These are phyloP conservation scores for Tenthredo livida DNA, from an alignment of 2,888 invertebrate species.

Conservation along the genomic window DNA sequence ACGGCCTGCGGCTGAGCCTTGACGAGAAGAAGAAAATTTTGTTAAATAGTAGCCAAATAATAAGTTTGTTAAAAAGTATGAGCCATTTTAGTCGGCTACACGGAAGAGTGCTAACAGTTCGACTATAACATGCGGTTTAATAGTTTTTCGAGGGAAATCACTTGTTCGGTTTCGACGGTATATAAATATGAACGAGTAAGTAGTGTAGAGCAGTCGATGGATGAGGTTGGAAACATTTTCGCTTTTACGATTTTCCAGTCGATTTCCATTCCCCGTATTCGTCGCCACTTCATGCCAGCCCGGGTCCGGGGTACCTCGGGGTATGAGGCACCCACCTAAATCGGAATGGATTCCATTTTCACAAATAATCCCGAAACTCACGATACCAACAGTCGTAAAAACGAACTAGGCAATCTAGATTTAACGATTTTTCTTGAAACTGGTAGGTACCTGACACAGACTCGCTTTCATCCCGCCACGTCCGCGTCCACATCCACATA, in stretches of 20 bases:
- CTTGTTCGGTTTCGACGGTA: neutral
- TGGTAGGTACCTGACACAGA: conserved; percentile 12
- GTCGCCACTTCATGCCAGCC: neutral
- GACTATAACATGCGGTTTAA: neutral
- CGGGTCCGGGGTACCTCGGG: neutral
- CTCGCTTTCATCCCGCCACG: conserved; percentile 50
- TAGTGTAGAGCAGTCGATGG: neutral
- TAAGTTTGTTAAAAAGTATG: neutral
- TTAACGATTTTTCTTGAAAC: conserved; percentile 69
- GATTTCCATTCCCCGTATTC: conserved; percentile 41
- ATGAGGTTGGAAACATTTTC: conserved; percentile 6
- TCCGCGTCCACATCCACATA: too few relatives aligned
- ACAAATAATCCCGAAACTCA: conserved; percentile 72
- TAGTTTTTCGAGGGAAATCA: neutral
- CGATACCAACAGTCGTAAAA: conserved; percentile 72
- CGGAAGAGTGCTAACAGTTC: conserved; percentile 32
- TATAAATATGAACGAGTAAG: neutral
- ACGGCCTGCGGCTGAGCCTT: neutral
- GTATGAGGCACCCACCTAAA: neutral
- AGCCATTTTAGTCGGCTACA: neutral
- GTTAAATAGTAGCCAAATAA: conserved; percentile 6
- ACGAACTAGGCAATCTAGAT: conserved; percentile 68
- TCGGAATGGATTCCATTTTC: conserved; percentile 71
- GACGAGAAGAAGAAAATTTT: neutral
- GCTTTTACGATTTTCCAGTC: conserved; percentile 49